A percentile compares a stretch with the other conserved stretches of the same genome.
phyloP scores from a whole-genome alignment of 2,113 vertebrate species.

The Passer montanus region DNA sequence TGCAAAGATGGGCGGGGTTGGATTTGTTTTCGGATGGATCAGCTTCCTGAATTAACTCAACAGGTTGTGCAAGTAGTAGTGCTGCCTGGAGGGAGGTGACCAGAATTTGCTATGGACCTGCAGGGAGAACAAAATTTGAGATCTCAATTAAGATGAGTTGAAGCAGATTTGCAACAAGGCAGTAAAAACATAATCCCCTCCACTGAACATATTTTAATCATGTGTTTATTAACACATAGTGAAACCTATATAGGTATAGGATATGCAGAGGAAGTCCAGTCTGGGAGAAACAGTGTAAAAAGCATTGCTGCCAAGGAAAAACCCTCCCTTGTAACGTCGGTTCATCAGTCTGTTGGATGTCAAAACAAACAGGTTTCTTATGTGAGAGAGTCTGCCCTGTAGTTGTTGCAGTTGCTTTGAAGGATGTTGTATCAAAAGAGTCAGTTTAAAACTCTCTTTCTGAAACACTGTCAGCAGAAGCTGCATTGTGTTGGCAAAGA shows the following conservation, averaged over 20 bases:
- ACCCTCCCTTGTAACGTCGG: not conserved
- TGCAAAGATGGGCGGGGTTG: not conserved
- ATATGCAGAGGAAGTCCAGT: not conserved
- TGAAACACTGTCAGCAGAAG: not conserved
- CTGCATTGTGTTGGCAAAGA: not conserved
- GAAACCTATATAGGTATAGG: not conserved
- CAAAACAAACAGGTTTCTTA: not conserved
- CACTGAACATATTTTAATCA: not conserved
- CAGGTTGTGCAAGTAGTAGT: fast-evolving
- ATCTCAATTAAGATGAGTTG: not conserved
- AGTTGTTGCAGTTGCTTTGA: not conserved
- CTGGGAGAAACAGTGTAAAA: not conserved
- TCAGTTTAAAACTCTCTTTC: not conserved
- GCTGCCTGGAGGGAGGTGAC: not conserved
- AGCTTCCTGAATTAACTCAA: not conserved
- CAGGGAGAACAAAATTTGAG: not conserved
- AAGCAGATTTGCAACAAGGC: not conserved
- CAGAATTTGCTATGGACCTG: not conserved
- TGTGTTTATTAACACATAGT: not conserved
- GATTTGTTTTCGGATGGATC: not conserved
- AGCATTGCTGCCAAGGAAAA: not conserved
- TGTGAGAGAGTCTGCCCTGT: not conserved
- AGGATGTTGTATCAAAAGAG: not conserved
- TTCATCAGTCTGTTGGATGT: not conserved
- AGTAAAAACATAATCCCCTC: not conserved